Conservation (phyloP, 1,140 invertebrate species). For the Drosophila navojoa region DNA sequence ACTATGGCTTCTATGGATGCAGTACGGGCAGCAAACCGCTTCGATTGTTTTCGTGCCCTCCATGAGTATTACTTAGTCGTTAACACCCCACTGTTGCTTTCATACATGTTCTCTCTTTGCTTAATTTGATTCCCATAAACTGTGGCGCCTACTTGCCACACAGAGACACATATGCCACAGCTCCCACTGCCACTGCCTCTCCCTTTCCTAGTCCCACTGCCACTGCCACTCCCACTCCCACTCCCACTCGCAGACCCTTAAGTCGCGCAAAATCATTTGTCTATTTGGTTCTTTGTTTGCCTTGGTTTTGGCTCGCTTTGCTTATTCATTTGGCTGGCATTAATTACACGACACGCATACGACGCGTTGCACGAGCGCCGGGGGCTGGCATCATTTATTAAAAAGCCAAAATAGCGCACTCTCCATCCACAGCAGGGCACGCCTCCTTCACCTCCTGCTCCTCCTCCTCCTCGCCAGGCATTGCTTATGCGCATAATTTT, state of each 20-base stretch:
- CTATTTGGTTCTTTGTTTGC: conserved; percentile 43
- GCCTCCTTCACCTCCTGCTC: too few relatives aligned
- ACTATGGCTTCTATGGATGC: too few relatives aligned
- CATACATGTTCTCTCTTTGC: conserved; percentile 16
- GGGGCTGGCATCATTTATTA: conserved; percentile 64
- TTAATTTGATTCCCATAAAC: conserved; percentile 52
- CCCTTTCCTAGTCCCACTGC: not conserved
- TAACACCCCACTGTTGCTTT: not conserved
- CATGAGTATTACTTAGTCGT: too few relatives aligned
- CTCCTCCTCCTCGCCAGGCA: conserved; percentile 4
- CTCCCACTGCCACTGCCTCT: conserved; percentile 1
- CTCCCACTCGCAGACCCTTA: conserved; percentile 1
- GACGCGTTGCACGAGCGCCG: not conserved
- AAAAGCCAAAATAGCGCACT: conserved; percentile 58
- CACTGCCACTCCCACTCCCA: conserved; percentile 7
- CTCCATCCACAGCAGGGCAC: too few relatives aligned
- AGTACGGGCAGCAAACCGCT: too few relatives aligned
- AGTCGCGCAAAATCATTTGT: conserved; percentile 58
- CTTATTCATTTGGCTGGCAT: conserved; percentile 76
- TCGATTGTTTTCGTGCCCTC: too few relatives aligned
- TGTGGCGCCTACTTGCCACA: conserved; percentile 6
- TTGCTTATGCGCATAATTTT: conserved; percentile 51
- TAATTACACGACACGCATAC: conserved; percentile 78
- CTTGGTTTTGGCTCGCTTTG: conserved; percentile 42
- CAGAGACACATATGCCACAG: conserved; percentile 56